Evolutionary conservation across 1,140 invertebrate species (phyloP).

Genomic region (Heterodera carotae): DNA sequence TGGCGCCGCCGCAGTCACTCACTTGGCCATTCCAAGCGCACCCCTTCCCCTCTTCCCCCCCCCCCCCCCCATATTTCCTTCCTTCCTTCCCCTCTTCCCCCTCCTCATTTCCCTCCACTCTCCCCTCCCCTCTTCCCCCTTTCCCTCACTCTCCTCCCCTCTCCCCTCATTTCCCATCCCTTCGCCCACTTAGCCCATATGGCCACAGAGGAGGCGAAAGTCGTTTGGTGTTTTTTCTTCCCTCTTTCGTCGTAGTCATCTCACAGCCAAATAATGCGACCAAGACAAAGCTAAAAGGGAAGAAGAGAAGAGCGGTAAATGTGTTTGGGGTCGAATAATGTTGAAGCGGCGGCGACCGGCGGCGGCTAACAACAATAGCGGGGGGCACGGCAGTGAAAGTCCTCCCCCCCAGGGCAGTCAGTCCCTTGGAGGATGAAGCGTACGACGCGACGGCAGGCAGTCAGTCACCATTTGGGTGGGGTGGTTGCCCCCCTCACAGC

Average conservation of each 20-base stretch:
- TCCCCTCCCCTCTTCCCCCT: too few species aligned
- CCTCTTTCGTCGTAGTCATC: neutral
- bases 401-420: neutral
- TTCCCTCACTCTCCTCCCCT: too few species aligned
- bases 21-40: neutral
- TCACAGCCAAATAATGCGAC: slow-evolving; percentile 5
- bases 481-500: neutral
- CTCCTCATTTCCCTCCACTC: too few species aligned
- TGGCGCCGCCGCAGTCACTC: too few species aligned
- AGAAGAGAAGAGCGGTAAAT: neutral
- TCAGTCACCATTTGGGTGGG: neutral
- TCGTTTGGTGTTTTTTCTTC: neutral
- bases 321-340: slow-evolving; percentile 14
- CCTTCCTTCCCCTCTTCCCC: too few species aligned
- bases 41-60: too few species aligned
- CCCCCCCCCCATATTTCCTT: too few species aligned
- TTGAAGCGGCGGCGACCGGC: neutral
- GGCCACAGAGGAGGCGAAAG: neutral
- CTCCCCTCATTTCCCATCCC: too few species aligned
- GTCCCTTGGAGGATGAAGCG: neutral
- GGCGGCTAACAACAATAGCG: neutral
- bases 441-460: too few species aligned
- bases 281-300: neutral
- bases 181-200: neutral
- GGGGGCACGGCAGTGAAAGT: neutral